Conservation (phyloP, 2,113 vertebrate genomes). For the Setophaga coronata region DNA sequence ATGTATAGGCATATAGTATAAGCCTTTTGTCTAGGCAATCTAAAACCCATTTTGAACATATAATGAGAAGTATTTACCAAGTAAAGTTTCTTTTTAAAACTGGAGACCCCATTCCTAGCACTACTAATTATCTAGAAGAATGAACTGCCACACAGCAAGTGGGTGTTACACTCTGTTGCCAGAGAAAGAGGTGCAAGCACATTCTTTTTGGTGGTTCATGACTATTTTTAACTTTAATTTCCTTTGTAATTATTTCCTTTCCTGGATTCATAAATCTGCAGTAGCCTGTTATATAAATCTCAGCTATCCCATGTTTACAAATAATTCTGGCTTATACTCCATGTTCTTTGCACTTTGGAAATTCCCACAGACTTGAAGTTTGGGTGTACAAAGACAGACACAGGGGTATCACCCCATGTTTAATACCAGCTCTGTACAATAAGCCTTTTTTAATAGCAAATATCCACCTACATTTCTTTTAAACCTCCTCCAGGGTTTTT, state of each 20-base stretch:
- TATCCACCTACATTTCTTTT: constrained; percentile 34
- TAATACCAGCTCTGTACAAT: background rate
- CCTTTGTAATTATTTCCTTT: constrained; percentile 48
- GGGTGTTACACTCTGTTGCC: constrained; percentile 2
- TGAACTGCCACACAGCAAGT: background rate
- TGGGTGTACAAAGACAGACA: constrained; percentile 21
- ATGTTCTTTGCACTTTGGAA: constrained; percentile 19
- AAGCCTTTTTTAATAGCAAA: background rate
- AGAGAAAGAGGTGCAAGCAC: constrained; percentile 31
- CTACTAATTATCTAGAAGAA: constrained; percentile 29
- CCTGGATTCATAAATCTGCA: constrained; percentile 39
- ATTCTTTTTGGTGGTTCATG: background rate
- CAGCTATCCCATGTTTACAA: constrained; percentile 49
- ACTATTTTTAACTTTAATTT: constrained; percentile 60
- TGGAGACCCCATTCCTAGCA: background rate
- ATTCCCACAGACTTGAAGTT: constrained; percentile 26
- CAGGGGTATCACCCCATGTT: background rate
- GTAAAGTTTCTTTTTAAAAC: constrained; percentile 27
- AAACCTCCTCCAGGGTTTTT: background rate
- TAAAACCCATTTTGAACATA: constrained; percentile 21
- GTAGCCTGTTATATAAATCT: constrained; percentile 27
- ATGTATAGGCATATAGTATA: background rate
- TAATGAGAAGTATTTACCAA: constrained; percentile 40
- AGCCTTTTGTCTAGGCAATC: constrained; percentile 42
- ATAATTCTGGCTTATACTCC: constrained; percentile 44